Base-by-base conservation (phyloP, 2,888 invertebrate species). In the Leptinotarsa tumamoca region DNA sequence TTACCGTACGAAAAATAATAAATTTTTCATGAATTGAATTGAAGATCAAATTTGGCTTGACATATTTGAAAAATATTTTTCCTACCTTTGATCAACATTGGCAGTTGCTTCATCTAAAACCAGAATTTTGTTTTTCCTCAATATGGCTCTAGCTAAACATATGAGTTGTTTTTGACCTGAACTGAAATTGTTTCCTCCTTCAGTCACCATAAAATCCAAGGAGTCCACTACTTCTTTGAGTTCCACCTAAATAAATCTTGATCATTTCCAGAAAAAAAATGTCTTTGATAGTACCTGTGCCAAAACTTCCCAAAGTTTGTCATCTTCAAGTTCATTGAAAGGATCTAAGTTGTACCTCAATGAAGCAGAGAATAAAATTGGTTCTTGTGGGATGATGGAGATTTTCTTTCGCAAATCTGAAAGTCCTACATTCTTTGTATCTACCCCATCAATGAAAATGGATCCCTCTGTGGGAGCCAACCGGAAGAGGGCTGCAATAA, bases 281-380 rank as follows among this genome's bases (percentile, higher is more conserved):
- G 3, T n/a, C 7, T n/a, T 54, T 54, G 18, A 18, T 10, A 71
- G 74, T 72, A 91, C 93, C 83, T 94, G 92, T 79, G 92, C 92
- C 66, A 97, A 88, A 0, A 94, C 95, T 73, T 90, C 90, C 96
- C 96, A 97, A 78, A 97, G 90, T 27, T 91, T 90, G 0, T 90
- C 91, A 83, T 97, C 96, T 0, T 91, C 90, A 81, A 92, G 93
- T 84, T 94, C 92, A 69, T 92, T 90, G 85, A 96, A 94, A 0
- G 96, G 96, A 90, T 96, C 96, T 85, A 97, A 90, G 88, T 97
- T 97, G 85, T 94, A 93, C 13, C 97, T 91, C 63, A 97, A 87
- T n/a, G 94, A 93, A 14, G 95, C 95, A 0, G 95, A 94, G 87
- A 97, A 97, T 27, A 43, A 43, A 43, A 43, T 10, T 3, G 43